phyloP scores from a whole-genome alignment of 2,113 vertebrate genomes.

The Suncus etruscus region DNA sequence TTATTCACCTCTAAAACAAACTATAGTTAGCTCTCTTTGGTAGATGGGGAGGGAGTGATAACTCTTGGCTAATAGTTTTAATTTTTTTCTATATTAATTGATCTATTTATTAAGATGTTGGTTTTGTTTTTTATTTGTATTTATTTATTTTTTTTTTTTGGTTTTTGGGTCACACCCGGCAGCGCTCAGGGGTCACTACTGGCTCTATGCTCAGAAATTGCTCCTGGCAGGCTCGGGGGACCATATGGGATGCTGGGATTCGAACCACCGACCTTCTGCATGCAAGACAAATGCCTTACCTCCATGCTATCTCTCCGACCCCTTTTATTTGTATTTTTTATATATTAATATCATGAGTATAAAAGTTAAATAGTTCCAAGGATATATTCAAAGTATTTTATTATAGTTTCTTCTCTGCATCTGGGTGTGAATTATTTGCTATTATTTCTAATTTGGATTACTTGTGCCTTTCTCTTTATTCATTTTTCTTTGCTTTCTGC shows the following conservation, averaged over 20 bases:
- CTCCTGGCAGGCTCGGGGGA: no score
- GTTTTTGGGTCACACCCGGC: no score
- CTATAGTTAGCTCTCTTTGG: neutral
- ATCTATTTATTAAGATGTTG: neutral
- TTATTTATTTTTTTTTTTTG: no score
- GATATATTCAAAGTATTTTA: constrained; percentile 29
- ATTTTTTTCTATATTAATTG: neutral
- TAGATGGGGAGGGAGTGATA: neutral
- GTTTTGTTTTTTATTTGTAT: neutral
- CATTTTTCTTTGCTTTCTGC: no score
- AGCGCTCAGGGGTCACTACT: no score
- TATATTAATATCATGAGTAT: neutral
- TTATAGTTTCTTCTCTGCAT: neutral
- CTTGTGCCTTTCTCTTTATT: neutral
- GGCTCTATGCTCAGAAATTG: no score
- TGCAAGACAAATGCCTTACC: no score
- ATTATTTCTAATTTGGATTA: constrained; percentile 9
- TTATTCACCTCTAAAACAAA: neutral
- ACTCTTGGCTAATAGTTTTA: neutral
- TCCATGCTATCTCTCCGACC: no score
- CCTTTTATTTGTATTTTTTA: constrained; percentile 20
- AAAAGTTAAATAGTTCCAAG: neutral
- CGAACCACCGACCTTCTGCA: no score
- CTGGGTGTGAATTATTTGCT: neutral
- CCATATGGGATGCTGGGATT: no score